Conservation (phyloP, 2,888 invertebrate species). For the Carpatolechia fugitivella region DNA sequence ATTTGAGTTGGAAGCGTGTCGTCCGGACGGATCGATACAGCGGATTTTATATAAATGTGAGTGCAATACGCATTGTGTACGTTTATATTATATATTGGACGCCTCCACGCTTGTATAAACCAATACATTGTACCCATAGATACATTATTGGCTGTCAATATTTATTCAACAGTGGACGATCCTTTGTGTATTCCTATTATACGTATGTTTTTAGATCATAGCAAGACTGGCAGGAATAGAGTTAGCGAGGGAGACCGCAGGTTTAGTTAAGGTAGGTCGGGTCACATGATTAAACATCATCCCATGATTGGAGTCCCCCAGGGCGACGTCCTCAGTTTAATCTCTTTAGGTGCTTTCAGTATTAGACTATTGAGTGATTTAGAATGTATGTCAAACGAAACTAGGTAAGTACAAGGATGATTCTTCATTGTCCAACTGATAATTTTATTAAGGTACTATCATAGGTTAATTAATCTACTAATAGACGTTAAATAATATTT, state of each 20-base stretch:
- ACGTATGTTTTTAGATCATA: background rate
- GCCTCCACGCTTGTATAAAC: constrained; percentile 1
- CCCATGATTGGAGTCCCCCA: background rate
- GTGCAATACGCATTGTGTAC: background rate
- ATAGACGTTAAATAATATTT: too few species aligned
- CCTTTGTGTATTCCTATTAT: background rate
- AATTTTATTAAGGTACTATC: too few species aligned
- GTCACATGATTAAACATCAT: background rate
- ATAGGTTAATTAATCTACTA: too few species aligned
- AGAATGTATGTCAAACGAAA: too few species aligned
- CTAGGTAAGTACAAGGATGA: too few species aligned
- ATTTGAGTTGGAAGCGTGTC: constrained; percentile 50
- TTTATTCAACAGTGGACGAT: constrained; percentile 8
- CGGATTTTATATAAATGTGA: constrained; percentile 24
- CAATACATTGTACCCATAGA: background rate
- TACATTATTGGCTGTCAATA: constrained; percentile 4
- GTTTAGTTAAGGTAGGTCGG: constrained; percentile 3
- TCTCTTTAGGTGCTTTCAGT: background rate
- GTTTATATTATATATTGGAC: background rate
- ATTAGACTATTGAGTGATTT: too few species aligned
- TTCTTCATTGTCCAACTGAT: too few species aligned
- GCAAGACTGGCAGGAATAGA: background rate
- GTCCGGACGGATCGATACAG: constrained; percentile 52
- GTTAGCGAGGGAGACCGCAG: background rate
- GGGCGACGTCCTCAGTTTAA: background rate